These are phyloP conservation scores for Protonemura montana DNA, from an alignment of 2,888 invertebrate species.

Conservation along the genomic window DNA sequence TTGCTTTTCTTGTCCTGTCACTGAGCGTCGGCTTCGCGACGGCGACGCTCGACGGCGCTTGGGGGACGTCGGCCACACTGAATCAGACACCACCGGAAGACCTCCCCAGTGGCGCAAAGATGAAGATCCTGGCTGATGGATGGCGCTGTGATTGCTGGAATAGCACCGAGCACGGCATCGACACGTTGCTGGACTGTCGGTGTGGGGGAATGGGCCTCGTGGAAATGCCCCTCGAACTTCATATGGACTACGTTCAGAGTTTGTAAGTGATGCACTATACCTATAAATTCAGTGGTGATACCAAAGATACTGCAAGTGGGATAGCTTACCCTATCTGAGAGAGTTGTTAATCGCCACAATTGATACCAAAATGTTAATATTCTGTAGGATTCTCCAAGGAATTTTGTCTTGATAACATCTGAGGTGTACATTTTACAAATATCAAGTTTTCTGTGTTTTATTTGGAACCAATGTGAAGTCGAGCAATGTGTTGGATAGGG, in stretches of 20 bases:
- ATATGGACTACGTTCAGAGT: constrained; percentile 40
- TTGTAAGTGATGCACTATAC: constrained; percentile 46
- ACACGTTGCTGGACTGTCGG: constrained; percentile 43
- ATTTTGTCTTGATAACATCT: too few relatives aligned
- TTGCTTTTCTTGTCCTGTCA: not conserved
- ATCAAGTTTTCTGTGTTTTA: too few relatives aligned
- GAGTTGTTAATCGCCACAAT: too few relatives aligned
- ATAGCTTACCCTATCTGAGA: too few relatives aligned
- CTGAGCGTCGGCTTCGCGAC: not conserved
- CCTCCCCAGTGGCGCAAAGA: not conserved
- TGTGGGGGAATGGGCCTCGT: constrained; percentile 43
- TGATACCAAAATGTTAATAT: too few relatives aligned
- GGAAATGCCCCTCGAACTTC: constrained; percentile 43
- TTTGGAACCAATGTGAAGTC: too few relatives aligned
- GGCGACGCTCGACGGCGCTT: not conserved
- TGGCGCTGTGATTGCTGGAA: constrained; percentile 48
- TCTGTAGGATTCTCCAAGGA: too few relatives aligned
- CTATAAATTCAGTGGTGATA: too few relatives aligned
- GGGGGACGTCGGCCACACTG: not conserved
- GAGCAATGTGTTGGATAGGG: too few relatives aligned
- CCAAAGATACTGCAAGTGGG: too few relatives aligned
- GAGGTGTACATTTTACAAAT: too few relatives aligned
- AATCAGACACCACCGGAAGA: not conserved
- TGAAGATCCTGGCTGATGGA: not conserved
- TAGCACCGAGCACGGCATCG: constrained; percentile 42